Base-by-base conservation (phyloP, 2,113 vertebrate species). In the Microcebus griseorufus region DNA sequence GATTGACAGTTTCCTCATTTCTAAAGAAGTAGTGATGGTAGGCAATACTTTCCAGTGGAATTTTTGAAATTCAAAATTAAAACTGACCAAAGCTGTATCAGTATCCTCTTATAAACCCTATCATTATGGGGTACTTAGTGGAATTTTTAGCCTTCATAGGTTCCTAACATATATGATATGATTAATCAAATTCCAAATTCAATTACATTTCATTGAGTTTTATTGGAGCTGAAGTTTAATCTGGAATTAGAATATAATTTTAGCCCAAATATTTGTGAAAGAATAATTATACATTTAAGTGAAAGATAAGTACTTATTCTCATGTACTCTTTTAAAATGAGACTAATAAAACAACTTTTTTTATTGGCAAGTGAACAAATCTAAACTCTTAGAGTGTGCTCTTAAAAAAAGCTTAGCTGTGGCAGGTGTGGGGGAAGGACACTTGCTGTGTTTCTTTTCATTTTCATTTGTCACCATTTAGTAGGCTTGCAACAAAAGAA, bases 391-490 rank as follows among this genome's bases (percentile, higher is more conserved):
- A 4, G 12, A 55, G 12, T 60, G 3, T 32, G 22, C 12, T 84
- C 25, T 64, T 65, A 39, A 34, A 34, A 72, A 96, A 94, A 67
- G 17, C 32, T 70, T 16, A 62, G 5, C 27, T 55, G 16, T 78
- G 9, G 17, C 0, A 5, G 3, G 3, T 60, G 3, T 25, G 4
- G 2, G 2, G 12, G 22, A 64, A 64, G 65, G 83, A 51, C 4
- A 16, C 34, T 67, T 76, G 17, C 25, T 67, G 88, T 17, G 96
- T 91, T 82, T 86, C 55, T 53, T 75, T 94, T 85, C 23, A 42
- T 64, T 96, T 96, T 97, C 94, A 94, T 97, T 94, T 98, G 80
- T 88, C 95, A 88, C 92, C 81, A 94, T 98, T 94, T 97, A 97
- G 95, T 67, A 58, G 2, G 72, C 90, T 98, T 98, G 94, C 79